phyloP scores from a whole-genome alignment of 2,113 vertebrate species.

The Stegostoma tigrinum region DNA sequence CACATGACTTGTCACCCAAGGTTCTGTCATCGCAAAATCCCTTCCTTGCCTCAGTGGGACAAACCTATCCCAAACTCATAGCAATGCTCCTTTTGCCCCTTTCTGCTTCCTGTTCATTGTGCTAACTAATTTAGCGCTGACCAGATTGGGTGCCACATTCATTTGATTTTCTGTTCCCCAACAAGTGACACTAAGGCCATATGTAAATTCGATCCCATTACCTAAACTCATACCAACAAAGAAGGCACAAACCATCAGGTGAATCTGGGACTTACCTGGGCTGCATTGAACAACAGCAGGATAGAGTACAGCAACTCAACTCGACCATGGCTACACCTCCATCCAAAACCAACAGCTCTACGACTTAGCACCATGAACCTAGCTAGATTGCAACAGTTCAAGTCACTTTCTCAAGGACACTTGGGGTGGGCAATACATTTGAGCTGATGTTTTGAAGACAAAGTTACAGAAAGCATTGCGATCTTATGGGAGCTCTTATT shows the following conservation, averaged over 20 bases:
- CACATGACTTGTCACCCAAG: too few relatives aligned
- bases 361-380: too few relatives aligned
- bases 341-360: not conserved
- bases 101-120: not conserved
- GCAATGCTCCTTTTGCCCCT: not conserved
- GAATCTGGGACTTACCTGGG: not conserved
- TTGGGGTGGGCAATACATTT: too few relatives aligned
- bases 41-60: too few relatives aligned
- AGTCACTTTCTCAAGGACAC: too few relatives aligned
- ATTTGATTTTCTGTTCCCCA: not conserved
- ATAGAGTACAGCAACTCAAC: not conserved
- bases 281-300: not conserved
- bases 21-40: too few relatives aligned
- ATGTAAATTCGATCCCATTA: not conserved
- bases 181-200: not conserved
- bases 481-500: not conserved
- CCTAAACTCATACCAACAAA: not conserved
- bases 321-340: not conserved
- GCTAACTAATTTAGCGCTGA: not conserved
- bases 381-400: too few relatives aligned
- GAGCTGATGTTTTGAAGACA: too few relatives aligned
- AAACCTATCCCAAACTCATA: too few relatives aligned
- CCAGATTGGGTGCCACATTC: not conserved
- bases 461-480: too few relatives aligned
- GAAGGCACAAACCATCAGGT: not conserved